A percentile compares a stretch with the other conserved stretches of the same genome.
Conservation (phyloP, 2,888 invertebrate species). For the Teinopalpus imperialis region DNA sequence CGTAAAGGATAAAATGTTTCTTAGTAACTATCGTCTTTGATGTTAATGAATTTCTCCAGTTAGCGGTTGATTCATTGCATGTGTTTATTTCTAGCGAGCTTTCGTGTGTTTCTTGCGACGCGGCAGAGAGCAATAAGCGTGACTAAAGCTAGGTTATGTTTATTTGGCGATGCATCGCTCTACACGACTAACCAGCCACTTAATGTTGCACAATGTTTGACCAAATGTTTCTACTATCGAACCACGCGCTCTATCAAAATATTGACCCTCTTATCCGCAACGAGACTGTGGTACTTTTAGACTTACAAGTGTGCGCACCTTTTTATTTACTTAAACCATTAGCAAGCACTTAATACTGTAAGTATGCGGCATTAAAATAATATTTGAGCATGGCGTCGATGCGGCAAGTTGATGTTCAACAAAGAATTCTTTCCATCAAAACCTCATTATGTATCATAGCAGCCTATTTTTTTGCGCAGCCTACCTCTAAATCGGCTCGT, state of each 20-base stretch:
- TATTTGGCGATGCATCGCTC: conserved; percentile 49
- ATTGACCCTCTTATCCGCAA: conserved; percentile 77
- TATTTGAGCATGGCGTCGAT: conserved; percentile 58
- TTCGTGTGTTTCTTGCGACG: conserved; percentile 41
- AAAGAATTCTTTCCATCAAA: conserved; percentile 60
- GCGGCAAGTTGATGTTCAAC: conserved; percentile 45
- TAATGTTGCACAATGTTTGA: conserved; percentile 75
- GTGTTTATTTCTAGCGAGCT: conserved; percentile 58
- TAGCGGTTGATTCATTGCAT: conserved; percentile 67
- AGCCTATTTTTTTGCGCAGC: conserved; percentile 58
- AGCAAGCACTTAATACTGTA: conserved; percentile 63
- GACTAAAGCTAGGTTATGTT: conserved; percentile 56
- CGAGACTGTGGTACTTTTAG: conserved; percentile 61
- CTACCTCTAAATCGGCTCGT: conserved; percentile 52
- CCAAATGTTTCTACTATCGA: conserved; percentile 69
- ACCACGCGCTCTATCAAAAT: conserved; percentile 77
- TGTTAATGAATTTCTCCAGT: conserved; percentile 65
- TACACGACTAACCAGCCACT: conserved; percentile 56
- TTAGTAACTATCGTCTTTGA: conserved; percentile 56
- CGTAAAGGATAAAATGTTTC: conserved; percentile 19
- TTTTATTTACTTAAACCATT: conserved; percentile 73
- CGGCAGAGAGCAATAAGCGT: conserved; percentile 48
- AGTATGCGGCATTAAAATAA: conserved; percentile 62
- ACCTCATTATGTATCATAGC: conserved; percentile 53
- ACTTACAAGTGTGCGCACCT: conserved; percentile 62